Conservation (phyloP, 2,113 vertebrate species). For the Spizaetus ornatus region DNA sequence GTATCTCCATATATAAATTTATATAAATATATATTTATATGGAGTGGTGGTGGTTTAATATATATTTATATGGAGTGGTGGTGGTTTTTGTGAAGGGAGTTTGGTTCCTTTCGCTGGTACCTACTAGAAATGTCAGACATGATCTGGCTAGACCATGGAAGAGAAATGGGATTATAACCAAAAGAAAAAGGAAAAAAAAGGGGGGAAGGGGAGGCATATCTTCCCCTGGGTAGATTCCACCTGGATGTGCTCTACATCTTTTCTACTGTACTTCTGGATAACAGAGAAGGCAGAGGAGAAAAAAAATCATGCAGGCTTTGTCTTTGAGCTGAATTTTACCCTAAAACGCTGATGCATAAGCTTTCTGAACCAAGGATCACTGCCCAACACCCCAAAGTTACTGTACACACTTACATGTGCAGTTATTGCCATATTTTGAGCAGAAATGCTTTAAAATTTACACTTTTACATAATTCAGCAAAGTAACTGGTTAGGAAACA, state of each 20-base stretch:
- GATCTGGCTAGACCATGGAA: neutral
- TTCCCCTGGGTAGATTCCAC: neutral
- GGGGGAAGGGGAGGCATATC: accelerated
- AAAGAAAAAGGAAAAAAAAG: neutral
- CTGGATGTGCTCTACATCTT: neutral
- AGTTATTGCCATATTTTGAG: neutral
- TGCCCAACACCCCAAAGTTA: neutral
- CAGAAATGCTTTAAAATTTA: neutral
- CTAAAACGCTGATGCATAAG: neutral
- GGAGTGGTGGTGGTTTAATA: neutral
- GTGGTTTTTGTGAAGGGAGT: neutral
- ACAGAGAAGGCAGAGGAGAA: neutral
- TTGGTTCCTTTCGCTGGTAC: neutral
- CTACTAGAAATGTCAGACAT: neutral
- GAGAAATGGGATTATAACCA: neutral
- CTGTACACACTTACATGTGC: no score
- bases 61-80: neutral
- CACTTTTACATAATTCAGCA: neutral
- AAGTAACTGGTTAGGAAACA: neutral
- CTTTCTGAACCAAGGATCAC: neutral
- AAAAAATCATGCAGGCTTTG: neutral
- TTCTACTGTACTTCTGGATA: neutral
- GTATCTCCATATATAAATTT: neutral
- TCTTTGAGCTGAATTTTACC: neutral
- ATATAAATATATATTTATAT: neutral